Evolutionary conservation across 2,797 vertebrate species (phyloP).

Genomic region (Sarcoramphus papa): DNA sequence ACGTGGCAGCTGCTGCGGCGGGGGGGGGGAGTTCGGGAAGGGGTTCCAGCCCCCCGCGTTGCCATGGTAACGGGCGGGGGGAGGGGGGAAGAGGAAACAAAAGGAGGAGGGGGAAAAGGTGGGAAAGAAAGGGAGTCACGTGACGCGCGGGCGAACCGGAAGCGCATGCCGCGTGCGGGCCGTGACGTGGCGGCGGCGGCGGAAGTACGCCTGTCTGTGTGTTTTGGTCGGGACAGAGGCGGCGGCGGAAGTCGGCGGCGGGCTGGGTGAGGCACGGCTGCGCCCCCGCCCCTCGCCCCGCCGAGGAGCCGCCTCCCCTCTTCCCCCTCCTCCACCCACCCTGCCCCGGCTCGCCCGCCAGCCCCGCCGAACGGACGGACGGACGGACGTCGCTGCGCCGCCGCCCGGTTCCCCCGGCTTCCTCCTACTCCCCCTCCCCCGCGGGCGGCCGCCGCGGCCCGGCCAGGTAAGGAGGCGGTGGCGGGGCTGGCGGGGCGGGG

Average conservation of each 20-base stretch:
- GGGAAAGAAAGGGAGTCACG: not conserved
- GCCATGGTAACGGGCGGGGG: not conserved
- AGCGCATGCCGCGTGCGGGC: not conserved
- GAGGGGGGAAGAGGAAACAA: not conserved
- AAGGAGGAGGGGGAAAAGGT: not conserved
- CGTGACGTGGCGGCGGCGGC: constrained; percentile 31
- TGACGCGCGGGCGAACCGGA: constrained; percentile 19
- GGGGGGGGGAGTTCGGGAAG: too few relatives aligned
- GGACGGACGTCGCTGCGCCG: not conserved
- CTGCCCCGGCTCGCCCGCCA: not conserved
- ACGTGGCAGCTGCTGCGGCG: not conserved
- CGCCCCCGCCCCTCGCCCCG: not conserved
- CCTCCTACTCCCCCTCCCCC: too few relatives aligned
- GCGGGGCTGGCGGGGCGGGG: not conserved
- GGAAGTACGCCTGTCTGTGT: constrained; percentile 68
- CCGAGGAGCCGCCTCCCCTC: not conserved
- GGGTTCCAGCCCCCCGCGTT: not conserved
- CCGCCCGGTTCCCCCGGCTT: not conserved
- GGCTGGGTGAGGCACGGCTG: constrained; percentile 37
- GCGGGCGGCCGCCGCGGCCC: not conserved
- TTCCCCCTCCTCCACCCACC: not conserved
- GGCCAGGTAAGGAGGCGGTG: constrained; percentile 7
- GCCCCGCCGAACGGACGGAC: not conserved
- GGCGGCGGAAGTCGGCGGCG: constrained; percentile 55
- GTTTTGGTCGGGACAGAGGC: constrained; percentile 67